These are phyloP conservation scores for Linyphia triangularis DNA, from an alignment of 2,888 invertebrate genomes.

Conservation along the genomic window DNA sequence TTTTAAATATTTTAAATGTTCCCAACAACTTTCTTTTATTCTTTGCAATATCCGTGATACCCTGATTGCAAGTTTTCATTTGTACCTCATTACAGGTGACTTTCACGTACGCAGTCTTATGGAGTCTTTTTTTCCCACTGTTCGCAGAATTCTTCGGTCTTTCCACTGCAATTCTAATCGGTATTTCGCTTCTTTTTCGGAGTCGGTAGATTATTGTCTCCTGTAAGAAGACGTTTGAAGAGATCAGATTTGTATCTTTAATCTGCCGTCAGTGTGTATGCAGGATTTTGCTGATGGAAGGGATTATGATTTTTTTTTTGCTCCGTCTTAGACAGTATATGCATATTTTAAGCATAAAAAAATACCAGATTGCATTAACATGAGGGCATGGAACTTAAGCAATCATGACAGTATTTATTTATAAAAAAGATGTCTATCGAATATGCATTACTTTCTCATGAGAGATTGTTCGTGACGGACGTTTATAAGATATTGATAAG, in stretches of 20 bases:
- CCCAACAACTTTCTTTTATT: constrained; percentile 7
- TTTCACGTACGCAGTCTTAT: not conserved
- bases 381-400: not conserved
- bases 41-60: constrained; percentile 9
- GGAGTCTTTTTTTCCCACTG: not conserved
- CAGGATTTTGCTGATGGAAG: not conserved
- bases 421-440: not conserved
- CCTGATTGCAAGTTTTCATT: constrained; percentile 21
- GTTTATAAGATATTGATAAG: too few species aligned
- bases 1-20: constrained; percentile 38
- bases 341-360: not conserved
- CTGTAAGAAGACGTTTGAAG: not conserved
- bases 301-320: not conserved
- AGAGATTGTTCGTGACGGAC: too few species aligned
- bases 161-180: not conserved
- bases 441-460: too few species aligned
- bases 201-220: not conserved
- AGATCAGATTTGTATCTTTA: not conserved
- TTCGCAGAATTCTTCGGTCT: not conserved
- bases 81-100: constrained; percentile 15
- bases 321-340: not conserved
- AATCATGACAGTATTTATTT: too few species aligned
- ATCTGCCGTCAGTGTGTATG: not conserved
- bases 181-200: not conserved
- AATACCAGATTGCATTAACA: not conserved